Evolutionary conservation across 2,888 invertebrate species (phyloP).

Genomic region (Dexiosoma caninum): DNA sequence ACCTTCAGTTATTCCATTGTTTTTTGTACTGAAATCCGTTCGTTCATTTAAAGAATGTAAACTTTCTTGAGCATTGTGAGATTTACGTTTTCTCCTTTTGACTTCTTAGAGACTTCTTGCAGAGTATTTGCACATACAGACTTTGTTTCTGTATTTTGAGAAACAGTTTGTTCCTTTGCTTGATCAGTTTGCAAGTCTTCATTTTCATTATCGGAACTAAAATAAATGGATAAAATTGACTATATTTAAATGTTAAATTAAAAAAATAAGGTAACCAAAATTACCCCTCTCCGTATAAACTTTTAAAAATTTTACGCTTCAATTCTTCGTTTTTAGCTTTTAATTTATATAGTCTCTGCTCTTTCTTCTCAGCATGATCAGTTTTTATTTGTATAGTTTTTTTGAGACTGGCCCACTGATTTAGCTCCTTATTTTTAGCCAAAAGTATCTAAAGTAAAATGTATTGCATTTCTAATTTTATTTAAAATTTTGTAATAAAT

Average conservation of each 20-base stretch:
- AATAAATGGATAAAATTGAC: not conserved
- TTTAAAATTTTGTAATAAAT: not conserved
- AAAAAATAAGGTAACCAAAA: too few species aligned
- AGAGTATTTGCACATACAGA: not conserved
- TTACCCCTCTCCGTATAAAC: slow-evolving; percentile 81
- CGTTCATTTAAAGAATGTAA: not conserved
- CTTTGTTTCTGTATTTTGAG: slow-evolving; percentile 20
- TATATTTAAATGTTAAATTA: not conserved
- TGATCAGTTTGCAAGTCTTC: slow-evolving; percentile 69
- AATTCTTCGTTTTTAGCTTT: slow-evolving; percentile 85
- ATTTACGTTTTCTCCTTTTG: slow-evolving; percentile 61
- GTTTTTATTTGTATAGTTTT: slow-evolving; percentile 88
- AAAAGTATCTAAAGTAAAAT: slow-evolving; percentile 85
- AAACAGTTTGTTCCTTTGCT: not conserved
- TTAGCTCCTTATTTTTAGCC: slow-evolving; percentile 95
- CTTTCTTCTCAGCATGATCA: slow-evolving; percentile 87
- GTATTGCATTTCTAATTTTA: not conserved
- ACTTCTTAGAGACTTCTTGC: slow-evolving; percentile 45
- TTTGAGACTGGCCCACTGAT: slow-evolving; percentile 96
- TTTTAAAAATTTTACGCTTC: slow-evolving; percentile 88
- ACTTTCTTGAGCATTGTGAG: not conserved
- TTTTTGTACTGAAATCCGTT: not conserved
- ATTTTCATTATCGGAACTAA: slow-evolving; percentile 73
- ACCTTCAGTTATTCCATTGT: not conserved
- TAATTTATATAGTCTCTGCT: slow-evolving; percentile 85